A percentile compares a stretch with the other conserved stretches of the same genome.
Evolutionary conservation across 2,888 invertebrate genomes (phyloP).

Genomic region (Cryptocephalus primarius): DNA sequence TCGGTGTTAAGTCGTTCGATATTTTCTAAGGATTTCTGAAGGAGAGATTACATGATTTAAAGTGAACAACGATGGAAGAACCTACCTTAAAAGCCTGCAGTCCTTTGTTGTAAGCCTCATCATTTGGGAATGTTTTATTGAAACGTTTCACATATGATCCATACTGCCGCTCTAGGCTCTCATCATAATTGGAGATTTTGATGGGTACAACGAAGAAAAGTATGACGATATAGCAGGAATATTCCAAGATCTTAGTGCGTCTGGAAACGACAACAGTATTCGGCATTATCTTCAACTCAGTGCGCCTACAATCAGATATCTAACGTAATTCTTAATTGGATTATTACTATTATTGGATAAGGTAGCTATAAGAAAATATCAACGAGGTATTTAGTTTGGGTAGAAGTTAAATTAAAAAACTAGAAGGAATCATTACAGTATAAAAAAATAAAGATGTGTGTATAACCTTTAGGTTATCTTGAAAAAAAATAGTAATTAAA

Average conservation of each 20-base stretch:
- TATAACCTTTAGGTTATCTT: no score
- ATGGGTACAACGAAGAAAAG: slow-evolving; percentile 41
- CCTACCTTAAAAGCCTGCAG: slow-evolving; percentile 27
- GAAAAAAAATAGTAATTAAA: no score
- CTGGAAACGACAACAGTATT: slow-evolving; percentile 1
- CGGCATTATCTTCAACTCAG: slow-evolving; percentile 6
- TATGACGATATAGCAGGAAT: slow-evolving; percentile 26
- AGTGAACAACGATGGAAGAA: background rate
- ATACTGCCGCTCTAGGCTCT: slow-evolving; percentile 33
- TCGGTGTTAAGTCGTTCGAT: slow-evolving; percentile 39
- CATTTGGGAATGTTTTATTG: slow-evolving; percentile 41
- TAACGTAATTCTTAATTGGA: no score
- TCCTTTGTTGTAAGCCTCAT: slow-evolving; percentile 22
- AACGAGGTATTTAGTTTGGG: no score
- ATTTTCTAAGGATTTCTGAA: slow-evolving; percentile 38
- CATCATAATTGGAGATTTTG: slow-evolving; percentile 27
- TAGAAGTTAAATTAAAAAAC: no score
- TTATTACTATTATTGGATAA: no score
- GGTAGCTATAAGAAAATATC: no score
- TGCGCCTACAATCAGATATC: no score
- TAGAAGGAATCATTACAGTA: no score
- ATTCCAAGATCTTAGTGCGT: slow-evolving; percentile 1
- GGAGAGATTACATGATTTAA: slow-evolving; percentile 8
- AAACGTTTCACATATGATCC: slow-evolving; percentile 38
- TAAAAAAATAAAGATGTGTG: no score